These are phyloP conservation scores for Hucho hucho DNA, from an alignment of 2,113 vertebrate genomes.

Conservation along the genomic window DNA sequence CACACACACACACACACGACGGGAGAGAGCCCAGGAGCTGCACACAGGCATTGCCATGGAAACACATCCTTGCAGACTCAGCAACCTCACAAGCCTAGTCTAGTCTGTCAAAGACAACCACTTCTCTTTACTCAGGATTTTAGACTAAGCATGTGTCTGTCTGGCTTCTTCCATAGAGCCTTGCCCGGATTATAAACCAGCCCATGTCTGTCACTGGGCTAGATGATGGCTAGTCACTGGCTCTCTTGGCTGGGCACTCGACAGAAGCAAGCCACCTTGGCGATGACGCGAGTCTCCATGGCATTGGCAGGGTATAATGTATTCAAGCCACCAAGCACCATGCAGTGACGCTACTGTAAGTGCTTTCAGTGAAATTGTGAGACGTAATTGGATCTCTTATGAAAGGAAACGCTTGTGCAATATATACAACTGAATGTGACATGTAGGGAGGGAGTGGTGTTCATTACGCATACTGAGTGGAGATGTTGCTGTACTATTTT, in stretches of 20 bases:
- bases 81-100: conserved; percentile 22
- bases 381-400: no score
- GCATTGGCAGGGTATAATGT: conserved; percentile 38
- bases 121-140: conserved; percentile 36
- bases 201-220: not conserved
- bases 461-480: no score
- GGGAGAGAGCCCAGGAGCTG: not conserved
- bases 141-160: conserved; percentile 44
- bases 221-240: no score
- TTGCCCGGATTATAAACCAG: conserved; percentile 49
- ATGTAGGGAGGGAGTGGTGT: no score
- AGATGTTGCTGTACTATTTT: not conserved
- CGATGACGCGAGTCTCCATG: conserved; percentile 44
- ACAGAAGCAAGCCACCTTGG: conserved; percentile 10
- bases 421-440: not conserved
- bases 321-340: conserved; percentile 13
- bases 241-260: conserved; percentile 26
- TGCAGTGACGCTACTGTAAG: conserved; percentile 28
- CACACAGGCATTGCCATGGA: not conserved
- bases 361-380: conserved; percentile 16
- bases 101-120: conserved; percentile 45
- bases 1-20: not conserved
- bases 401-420: conserved; percentile 9
- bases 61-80: conserved; percentile 43
- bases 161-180: conserved; percentile 39